These are phyloP conservation scores for Bombus haemorrhoidalis DNA, from an alignment of 1,140 invertebrate genomes.

Conservation along the genomic window DNA sequence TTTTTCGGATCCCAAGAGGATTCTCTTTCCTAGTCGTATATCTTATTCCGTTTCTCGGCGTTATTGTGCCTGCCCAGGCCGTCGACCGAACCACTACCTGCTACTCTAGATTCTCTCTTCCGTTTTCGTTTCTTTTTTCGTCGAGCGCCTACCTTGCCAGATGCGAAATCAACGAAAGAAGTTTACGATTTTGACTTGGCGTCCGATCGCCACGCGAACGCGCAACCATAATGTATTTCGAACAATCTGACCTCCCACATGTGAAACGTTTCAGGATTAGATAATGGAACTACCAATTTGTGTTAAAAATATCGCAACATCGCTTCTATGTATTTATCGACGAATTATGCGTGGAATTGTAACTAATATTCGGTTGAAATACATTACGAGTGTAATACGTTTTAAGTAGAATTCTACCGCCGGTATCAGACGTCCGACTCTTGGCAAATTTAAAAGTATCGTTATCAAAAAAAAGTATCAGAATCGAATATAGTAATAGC, in stretches of 20 bases:
- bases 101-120: conserved; percentile 68
- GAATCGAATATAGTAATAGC: not conserved
- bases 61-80: conserved; percentile 60
- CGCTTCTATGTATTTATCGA: not conserved
- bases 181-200: conserved; percentile 17
- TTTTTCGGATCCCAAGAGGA: conserved; percentile 54
- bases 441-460: not conserved
- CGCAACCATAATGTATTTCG: not conserved
- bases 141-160: not conserved
- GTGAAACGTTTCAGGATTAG: too few species aligned
- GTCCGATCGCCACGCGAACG: conserved; percentile 1
- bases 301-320: not conserved
- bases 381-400: too few species aligned
- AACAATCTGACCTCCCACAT: not conserved
- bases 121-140: conserved; percentile 56
- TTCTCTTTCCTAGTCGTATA: conserved; percentile 66
- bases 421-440: not conserved
- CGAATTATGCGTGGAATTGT: not conserved
- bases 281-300: not conserved
- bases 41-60: conserved; percentile 63
- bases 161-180: conserved; percentile 25
- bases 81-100: conserved; percentile 72
- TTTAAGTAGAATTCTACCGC: not conserved
- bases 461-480: not conserved
- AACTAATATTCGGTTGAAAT: not conserved